Evolutionary conservation across 1,140 invertebrate species (phyloP).

Genomic region (Drosophila lowei): DNA sequence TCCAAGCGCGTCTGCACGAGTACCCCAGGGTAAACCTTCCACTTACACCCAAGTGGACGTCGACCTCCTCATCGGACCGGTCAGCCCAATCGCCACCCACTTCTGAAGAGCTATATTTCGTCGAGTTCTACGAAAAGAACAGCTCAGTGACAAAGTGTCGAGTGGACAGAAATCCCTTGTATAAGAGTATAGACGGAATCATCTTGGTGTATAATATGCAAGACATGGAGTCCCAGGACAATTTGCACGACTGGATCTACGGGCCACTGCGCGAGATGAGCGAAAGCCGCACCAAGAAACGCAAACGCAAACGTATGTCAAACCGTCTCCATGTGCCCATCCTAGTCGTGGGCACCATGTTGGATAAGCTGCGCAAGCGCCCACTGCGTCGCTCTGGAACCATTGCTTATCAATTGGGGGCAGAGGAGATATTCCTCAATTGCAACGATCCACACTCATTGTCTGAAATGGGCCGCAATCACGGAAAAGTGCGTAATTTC

Average conservation of each 20-base stretch:
- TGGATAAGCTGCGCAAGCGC: constrained; percentile 39
- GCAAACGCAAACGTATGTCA: constrained; percentile 15
- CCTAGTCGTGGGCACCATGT: constrained; percentile 55
- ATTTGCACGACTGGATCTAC: constrained; percentile 58
- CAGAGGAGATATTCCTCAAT: constrained; percentile 59
- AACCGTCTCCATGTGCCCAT: constrained; percentile 51
- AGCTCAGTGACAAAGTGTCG: constrained; percentile 22
- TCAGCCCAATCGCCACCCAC: not conserved
- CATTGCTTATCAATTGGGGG: constrained; percentile 48
- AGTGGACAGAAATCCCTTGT: constrained; percentile 33
- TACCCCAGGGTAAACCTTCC: constrained; percentile 31
- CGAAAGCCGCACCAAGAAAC: constrained; percentile 29
- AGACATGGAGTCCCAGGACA: constrained; percentile 50
- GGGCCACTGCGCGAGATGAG: constrained; percentile 45
- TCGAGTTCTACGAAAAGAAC: constrained; percentile 60
- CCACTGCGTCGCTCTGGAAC: constrained; percentile 13
- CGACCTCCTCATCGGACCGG: constrained; percentile 34
- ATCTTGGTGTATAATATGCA: constrained; percentile 53
- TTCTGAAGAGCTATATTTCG: constrained; percentile 48
- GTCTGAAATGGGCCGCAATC: constrained; percentile 36
- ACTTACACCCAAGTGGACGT: constrained; percentile 50
- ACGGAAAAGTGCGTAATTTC: constrained; percentile 44
- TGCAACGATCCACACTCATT: constrained; percentile 34
- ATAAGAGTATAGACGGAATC: constrained; percentile 55
- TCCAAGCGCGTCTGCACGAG: constrained; percentile 60